Evolutionary conservation across 2,113 vertebrate genomes (phyloP), one percentile per base, ranked within the genome.

Genomic region (Malurus elegans): DNA sequence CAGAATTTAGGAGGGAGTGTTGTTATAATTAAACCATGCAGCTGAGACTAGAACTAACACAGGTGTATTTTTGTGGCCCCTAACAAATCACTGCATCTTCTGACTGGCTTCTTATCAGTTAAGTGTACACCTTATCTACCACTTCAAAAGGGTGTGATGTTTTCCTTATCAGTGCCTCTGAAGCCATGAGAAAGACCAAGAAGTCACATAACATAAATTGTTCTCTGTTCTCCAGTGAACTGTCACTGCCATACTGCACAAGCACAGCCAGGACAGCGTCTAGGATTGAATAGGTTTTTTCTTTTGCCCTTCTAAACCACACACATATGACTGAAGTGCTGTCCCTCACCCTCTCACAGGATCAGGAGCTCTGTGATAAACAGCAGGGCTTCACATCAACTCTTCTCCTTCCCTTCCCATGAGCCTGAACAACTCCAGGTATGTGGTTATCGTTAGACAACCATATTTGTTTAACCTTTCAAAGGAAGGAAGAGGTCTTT

Each of bases 401-500:
- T 42, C 82, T 65, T 61, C 76, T 74, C 20, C 29, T 17, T 26
- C 38, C 60, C 61, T 48, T 29, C 47, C 79, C 45, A 28, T 26
- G 48, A 92, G 79, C 76, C 24, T 31, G 45, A 95, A 81, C 90
- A 58, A 26, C 64, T 64, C 38, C 3, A 21, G 24, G 79, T 93
- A 88, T 86, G 79, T 83, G 90, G 94, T 92, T 95, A 85, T 50
- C 87, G 14, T 79, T 36, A 93, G 14, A 28, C 80, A 69, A 48
- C 74, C 45, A 1, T 86, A 92, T 95, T 96, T 95, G 79, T 96
- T 92, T 94, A 94, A 96, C 87, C 92, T 97, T 94, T 53, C 56
- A 86, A 38, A 85, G 89, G 92, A 96, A 96, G 95, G 96, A 96
- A 97, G 74, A 94, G 62, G 88, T 89, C 91, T 93, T 34, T 96